Percentiles rank a stretch among this genome's conserved stretches.
phyloP scores from a whole-genome alignment of 2,797 vertebrate genomes.

The Lutra lutra region DNA sequence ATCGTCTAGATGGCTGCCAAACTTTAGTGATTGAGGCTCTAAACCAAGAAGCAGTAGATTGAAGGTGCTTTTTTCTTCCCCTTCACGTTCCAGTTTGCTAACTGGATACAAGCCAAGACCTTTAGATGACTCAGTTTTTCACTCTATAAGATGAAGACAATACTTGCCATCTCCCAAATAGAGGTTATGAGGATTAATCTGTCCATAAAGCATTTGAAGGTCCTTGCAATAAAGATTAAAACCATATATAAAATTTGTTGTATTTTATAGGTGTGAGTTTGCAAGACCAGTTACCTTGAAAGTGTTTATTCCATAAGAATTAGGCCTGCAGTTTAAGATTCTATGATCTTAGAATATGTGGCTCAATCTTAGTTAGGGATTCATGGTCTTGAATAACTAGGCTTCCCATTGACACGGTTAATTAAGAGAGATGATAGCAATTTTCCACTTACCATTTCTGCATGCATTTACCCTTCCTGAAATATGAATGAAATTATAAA shows the following conservation, averaged over 20 bases:
- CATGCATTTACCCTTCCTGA: neutral
- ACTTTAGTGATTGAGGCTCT: conserved; percentile 8
- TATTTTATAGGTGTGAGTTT: conserved; percentile 46
- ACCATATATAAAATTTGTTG: conserved; percentile 37
- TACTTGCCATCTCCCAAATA: conserved; percentile 50
- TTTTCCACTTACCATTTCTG: conserved; percentile 24
- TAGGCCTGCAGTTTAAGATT: neutral
- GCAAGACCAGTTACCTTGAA: conserved; percentile 30
- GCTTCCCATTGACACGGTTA: neutral
- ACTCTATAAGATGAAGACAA: conserved; percentile 67
- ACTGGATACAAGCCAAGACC: conserved; percentile 66
- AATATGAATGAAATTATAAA: conserved; percentile 27
- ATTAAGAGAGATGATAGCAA: conserved; percentile 24
- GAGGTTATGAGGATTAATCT: conserved; percentile 67
- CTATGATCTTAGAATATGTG: neutral
- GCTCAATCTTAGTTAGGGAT: conserved; percentile 8
- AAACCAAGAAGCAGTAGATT: neutral
- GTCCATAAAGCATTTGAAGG: conserved; percentile 54
- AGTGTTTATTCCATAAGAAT: conserved; percentile 30
- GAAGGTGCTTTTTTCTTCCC: neutral
- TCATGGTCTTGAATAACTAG: neutral
- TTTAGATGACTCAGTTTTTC: conserved; percentile 64
- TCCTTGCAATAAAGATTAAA: conserved; percentile 62
- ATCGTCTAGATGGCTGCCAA: neutral
- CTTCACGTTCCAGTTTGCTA: neutral